Evolutionary conservation across 2,113 vertebrate genomes (phyloP).

Genomic region (Corydoras sp.): DNA sequence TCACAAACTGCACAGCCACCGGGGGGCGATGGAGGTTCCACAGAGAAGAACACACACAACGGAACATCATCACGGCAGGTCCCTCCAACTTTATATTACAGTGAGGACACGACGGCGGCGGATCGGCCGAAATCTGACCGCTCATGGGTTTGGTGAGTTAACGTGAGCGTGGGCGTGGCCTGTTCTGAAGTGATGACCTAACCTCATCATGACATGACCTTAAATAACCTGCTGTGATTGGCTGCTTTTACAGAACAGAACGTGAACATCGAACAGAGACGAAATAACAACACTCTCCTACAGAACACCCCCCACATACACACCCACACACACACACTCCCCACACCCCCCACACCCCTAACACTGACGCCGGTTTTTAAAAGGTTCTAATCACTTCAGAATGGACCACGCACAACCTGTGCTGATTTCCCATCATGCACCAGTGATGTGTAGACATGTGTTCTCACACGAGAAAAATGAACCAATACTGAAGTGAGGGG

Average conservation of each 20-base stretch:
- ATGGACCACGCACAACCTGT: not conserved
- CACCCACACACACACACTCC: too few species aligned
- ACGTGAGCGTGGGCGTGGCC: too few species aligned
- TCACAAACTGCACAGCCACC: slow-evolving; percentile 18
- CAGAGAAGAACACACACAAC: not conserved
- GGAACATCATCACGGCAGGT: slow-evolving; percentile 42
- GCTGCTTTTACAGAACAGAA: too few species aligned
- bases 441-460: slow-evolving; percentile 11
- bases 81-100: slow-evolving; percentile 31
- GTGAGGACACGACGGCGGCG: slow-evolving; percentile 15
- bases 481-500: not conserved
- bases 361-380: too few species aligned
- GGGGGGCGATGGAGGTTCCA: not conserved
- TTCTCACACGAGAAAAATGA: not conserved
- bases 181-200: too few species aligned
- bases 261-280: too few species aligned
- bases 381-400: not conserved
- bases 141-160: too few species aligned
- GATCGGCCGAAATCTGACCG: not conserved
- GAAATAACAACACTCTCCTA: too few species aligned
- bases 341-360: too few species aligned
- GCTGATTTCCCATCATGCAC: not conserved
- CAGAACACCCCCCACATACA: too few species aligned
- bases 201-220: too few species aligned
- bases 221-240: too few species aligned